These are phyloP conservation scores for Eledona agricola DNA, from an alignment of 2,888 invertebrate genomes.

Conservation along the genomic window DNA sequence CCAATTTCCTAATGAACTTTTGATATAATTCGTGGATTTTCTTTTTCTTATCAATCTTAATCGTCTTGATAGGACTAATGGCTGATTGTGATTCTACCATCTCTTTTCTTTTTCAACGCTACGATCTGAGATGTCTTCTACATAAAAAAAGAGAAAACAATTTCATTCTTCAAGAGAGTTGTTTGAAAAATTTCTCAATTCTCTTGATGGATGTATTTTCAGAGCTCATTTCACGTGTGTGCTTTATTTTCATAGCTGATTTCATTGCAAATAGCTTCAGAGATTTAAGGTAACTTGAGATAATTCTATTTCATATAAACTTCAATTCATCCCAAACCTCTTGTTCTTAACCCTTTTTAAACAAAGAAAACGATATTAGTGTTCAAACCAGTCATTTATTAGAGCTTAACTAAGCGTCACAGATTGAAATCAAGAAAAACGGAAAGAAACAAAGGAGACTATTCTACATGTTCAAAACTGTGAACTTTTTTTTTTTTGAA, in stretches of 20 bases:
- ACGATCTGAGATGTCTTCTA: slow-evolving; percentile 49
- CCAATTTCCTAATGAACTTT: slow-evolving; percentile 19
- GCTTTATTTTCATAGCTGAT: slow-evolving; percentile 20
- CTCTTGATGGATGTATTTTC: slow-evolving; percentile 52
- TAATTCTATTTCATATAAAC: slow-evolving; percentile 36
- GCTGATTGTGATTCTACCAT: slow-evolving; percentile 16
- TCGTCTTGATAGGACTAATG: slow-evolving; percentile 14
- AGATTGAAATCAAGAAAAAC: slow-evolving; percentile 36
- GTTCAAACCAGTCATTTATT: slow-evolving; percentile 48
- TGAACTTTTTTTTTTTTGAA: slow-evolving; percentile 12
- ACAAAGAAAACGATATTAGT: slow-evolving; percentile 72
- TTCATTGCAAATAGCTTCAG: slow-evolving; percentile 35
- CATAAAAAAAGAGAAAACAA: slow-evolving; percentile 46
- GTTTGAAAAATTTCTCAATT: slow-evolving; percentile 53
- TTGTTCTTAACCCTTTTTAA: slow-evolving; percentile 84
- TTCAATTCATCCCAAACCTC: slow-evolving; percentile 79
- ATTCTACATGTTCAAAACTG: slow-evolving; percentile 29
- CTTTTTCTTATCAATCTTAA: slow-evolving; percentile 17
- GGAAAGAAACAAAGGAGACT: slow-evolving; percentile 22
- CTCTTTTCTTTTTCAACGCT: slow-evolving; percentile 19
- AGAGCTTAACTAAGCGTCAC: slow-evolving; percentile 45
- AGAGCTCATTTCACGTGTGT: slow-evolving; percentile 41
- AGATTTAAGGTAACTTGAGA: slow-evolving; percentile 34
- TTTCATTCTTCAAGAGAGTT: slow-evolving; percentile 59
- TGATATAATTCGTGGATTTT: slow-evolving; percentile 18